Conservation (phyloP, 2,797 vertebrate species). For the Sciaenops ocellatus region DNA sequence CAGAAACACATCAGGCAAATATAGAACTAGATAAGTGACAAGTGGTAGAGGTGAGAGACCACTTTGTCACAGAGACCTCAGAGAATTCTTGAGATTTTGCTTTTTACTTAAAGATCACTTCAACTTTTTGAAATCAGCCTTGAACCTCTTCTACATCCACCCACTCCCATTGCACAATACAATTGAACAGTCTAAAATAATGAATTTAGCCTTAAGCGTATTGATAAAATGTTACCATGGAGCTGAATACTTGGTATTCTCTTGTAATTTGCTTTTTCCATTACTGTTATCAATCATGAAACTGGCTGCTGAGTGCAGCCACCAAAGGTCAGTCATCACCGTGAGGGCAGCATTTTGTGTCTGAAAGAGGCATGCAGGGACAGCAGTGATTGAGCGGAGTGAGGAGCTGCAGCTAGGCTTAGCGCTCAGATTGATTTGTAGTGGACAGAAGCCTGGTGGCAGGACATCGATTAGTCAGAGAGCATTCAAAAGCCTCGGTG, state of each 20-base stretch:
- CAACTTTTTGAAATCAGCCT: neutral
- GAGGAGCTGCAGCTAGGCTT: neutral
- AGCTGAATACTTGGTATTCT: neutral
- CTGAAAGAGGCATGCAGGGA: slow-evolving; percentile 12
- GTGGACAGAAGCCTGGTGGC: slow-evolving; percentile 7
- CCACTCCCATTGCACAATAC: no score
- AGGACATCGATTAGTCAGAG: slow-evolving; percentile 31
- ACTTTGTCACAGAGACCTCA: neutral
- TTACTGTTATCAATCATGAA: neutral
- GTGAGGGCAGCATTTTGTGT: neutral
- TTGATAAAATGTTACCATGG: neutral
- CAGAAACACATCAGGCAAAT: no score
- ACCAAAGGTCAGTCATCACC: neutral
- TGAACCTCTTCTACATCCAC: neutral
- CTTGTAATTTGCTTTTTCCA: neutral
- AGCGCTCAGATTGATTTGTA: slow-evolving; percentile 1
- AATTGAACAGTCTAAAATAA: no score
- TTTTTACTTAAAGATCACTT: neutral
- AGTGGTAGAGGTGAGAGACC: no score
- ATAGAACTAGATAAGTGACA: no score
- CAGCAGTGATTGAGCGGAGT: slow-evolving; percentile 2
- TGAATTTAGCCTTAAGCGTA: neutral
- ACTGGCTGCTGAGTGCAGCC: neutral
- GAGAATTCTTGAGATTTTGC: neutral
- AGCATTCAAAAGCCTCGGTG: slow-evolving; percentile 17